Evolutionary conservation across 1,140 invertebrate species (phyloP).

Genomic region (Ostrea denselamellosa): DNA sequence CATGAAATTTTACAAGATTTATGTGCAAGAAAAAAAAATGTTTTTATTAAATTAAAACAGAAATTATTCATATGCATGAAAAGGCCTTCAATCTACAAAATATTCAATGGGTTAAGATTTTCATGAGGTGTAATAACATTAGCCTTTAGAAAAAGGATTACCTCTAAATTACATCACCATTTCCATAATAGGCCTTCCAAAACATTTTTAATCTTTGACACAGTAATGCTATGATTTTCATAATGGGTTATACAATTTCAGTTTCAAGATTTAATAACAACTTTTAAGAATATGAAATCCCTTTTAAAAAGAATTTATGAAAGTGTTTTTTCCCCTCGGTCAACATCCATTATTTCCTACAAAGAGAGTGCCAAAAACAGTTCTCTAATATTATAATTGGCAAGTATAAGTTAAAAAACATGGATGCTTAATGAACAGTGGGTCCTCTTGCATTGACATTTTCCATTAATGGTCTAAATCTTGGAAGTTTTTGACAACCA

Average conservation of each 20-base stretch:
- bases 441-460: conserved; percentile 27
- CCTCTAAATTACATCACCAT: conserved; percentile 3
- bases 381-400: conserved; percentile 38
- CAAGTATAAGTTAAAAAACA: conserved; percentile 27
- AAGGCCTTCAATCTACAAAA: neutral
- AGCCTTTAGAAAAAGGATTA: conserved; percentile 29
- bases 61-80: conserved; percentile 18
- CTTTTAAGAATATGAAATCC: conserved; percentile 18
- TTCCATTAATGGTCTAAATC: conserved; percentile 38
- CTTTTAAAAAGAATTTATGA: conserved; percentile 13
- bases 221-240: conserved; percentile 10
- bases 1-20: neutral
- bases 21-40: neutral
- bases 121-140: neutral
- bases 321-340: neutral
- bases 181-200: conserved; percentile 9
- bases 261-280: conserved; percentile 16
- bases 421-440: conserved; percentile 10
- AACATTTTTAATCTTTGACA: neutral
- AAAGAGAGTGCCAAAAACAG: conserved; percentile 35
- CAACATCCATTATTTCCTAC: conserved; percentile 22
- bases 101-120: conserved; percentile 20
- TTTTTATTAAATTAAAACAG: neutral
- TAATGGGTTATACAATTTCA: conserved; percentile 17
- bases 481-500: conserved; percentile 39